Conservation (phyloP, 2,113 vertebrate species). For the Ranitomeya variabilis region DNA sequence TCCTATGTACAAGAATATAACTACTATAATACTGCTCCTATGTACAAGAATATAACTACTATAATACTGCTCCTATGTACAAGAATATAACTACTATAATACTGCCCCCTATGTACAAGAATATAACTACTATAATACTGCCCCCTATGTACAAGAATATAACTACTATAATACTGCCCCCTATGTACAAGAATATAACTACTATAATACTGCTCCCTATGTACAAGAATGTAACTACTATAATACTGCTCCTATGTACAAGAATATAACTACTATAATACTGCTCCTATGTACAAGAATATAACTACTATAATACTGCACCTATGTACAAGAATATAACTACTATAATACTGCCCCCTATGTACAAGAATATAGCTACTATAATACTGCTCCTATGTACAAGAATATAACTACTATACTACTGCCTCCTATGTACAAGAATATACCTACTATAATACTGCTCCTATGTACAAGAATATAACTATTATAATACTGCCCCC, state of each 20-base stretch:
- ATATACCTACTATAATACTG: constrained; percentile 11
- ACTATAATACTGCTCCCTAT: too few relatives aligned
- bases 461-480: neutral
- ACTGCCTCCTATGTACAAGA: constrained; percentile 6
- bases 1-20: constrained; percentile 17
- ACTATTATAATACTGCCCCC: neutral
- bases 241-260: neutral
- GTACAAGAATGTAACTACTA: neutral
- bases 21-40: constrained; percentile 13
- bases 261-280: neutral
- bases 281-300: constrained; percentile 5
- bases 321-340: neutral
- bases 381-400: neutral
- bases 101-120: neutral
- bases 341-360: neutral
- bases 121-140: neutral
- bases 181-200: too few relatives aligned
- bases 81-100: constrained; percentile 1
- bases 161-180: constrained; percentile 1
- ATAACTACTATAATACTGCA: constrained; percentile 3
- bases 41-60: neutral
- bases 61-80: neutral
- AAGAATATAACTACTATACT: neutral
- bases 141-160: neutral
- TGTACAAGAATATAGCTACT: neutral